Percentiles rank a stretch among this genome's conserved stretches.
Conservation (phyloP, 2,888 invertebrate species). For the Calephelis perditalis region DNA sequence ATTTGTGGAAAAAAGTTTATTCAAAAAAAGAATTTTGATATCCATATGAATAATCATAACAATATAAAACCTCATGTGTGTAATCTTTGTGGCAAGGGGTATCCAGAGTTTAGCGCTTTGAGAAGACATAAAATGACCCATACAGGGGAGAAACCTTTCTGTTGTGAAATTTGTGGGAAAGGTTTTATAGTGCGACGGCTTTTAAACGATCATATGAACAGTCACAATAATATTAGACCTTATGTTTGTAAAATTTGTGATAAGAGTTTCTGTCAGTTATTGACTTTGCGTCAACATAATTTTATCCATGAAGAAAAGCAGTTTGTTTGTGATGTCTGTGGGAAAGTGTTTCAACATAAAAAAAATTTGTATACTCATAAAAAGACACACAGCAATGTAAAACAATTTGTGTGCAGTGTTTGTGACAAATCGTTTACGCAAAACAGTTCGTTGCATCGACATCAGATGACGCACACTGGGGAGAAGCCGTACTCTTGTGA, state of each 20-base stretch:
- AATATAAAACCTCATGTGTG: background rate
- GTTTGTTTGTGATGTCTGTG: constrained; percentile 9
- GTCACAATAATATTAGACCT: background rate
- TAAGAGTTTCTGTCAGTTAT: background rate
- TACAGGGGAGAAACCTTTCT: background rate
- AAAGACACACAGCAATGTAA: background rate
- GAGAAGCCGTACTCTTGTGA: background rate
- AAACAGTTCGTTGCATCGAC: constrained; percentile 2
- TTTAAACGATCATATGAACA: constrained; percentile 5
- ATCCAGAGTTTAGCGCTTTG: background rate
- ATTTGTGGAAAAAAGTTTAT: constrained; percentile 10
- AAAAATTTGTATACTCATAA: background rate
- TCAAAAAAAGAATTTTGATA: constrained; percentile 2
- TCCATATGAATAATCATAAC: background rate
- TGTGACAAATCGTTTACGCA: constrained; percentile 9
- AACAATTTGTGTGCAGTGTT: background rate
- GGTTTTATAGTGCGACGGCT: constrained; percentile 1
- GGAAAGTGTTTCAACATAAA: constrained; percentile 2
- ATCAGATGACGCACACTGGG: background rate
- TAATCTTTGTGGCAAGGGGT: background rate
- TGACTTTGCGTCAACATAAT: constrained; percentile 4
- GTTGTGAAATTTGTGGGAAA: constrained; percentile 10
- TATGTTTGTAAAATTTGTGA: constrained; percentile 9
- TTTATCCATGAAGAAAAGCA: background rate
- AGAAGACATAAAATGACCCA: constrained; percentile 11